Base-by-base conservation (phyloP, 2,797 vertebrate genomes). In the Sphaeramia orbicularis region DNA sequence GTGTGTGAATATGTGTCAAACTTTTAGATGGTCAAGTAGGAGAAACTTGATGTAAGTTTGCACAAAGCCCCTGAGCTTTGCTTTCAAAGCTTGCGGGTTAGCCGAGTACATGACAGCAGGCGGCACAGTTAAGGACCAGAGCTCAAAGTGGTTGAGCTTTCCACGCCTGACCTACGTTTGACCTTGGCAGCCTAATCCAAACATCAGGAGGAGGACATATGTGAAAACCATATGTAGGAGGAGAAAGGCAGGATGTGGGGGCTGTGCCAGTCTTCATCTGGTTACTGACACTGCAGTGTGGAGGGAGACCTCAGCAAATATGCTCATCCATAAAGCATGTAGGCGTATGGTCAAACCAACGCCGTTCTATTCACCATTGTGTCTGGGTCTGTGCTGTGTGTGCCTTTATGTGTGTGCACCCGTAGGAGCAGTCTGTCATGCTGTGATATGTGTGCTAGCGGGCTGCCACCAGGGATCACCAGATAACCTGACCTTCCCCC, bases 241-340 rank as follows among this genome's bases (percentile, higher is more conserved):
- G 60, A 66, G 68, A 54, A 50, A 71, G 75, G 77, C 65, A 76
- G 83, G 86, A 84, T 56, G 76, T 47, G 63, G 75, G 77, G 84
- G 72, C 65, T 6, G 35, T 76, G 84, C 85, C 81, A 78, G 80
- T 78, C 75, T 84, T 87, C 81, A 70, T 88, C 85, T 85, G 79
- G 84, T 79, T 77, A 75, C 78, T 85, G 83, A 90, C 81, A 81
- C 71, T 42, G 66, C 67, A 62, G 76, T 4, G 78, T 12, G 65
- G 74, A 78, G 71, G 74, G 71, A 80, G 81, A 80, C 78, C 68
- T 87, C 83, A 35, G 85, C 80, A 84, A 86, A 87, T 51, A 84
- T 36, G 79, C 77, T 86, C 76, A 81, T 85, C 80, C 86, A 85
- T 89, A 91, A 93, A 93, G 84, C 83, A 90, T 71, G 78, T 65